Evolutionary conservation across 1,140 invertebrate genomes (phyloP).

Genomic region (Euschistus heros): DNA sequence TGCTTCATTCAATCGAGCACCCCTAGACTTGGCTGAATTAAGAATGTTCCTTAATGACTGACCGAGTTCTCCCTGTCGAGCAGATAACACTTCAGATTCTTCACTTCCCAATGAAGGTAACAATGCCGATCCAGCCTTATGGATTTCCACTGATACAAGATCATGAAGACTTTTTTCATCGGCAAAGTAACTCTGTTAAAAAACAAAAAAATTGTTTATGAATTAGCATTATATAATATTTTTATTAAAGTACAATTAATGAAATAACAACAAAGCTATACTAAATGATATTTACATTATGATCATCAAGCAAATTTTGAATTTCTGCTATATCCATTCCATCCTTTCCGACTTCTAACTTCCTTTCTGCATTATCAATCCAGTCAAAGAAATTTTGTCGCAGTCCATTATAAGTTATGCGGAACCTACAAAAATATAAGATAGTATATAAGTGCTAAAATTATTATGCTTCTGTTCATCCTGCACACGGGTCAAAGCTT

Average conservation of each 20-base stretch:
- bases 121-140: constrained; percentile 72
- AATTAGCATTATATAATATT: neutral
- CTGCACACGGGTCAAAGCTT: too few relatives aligned
- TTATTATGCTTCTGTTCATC: too few relatives aligned
- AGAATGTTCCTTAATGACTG: constrained; percentile 68
- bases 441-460: neutral
- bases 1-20: constrained; percentile 19
- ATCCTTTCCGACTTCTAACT: constrained; percentile 63
- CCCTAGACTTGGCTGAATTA: constrained; percentile 49
- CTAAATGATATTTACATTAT: constrained; percentile 46
- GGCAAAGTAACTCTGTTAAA: constrained; percentile 63
- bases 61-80: constrained; percentile 64
- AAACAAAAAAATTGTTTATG: neutral
- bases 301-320: constrained; percentile 67
- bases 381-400: constrained; percentile 71
- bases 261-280: neutral
- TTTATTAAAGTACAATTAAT: neutral
- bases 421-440: constrained; percentile 41
- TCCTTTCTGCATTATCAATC: constrained; percentile 71
- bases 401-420: constrained; percentile 57
- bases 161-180: constrained; percentile 65
- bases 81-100: constrained; percentile 69
- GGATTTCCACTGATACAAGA: constrained; percentile 66
- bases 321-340: constrained; percentile 82
- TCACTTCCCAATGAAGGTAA: constrained; percentile 67